Conservation (phyloP, 2,888 invertebrate genomes). For the Apodemia mormo region DNA sequence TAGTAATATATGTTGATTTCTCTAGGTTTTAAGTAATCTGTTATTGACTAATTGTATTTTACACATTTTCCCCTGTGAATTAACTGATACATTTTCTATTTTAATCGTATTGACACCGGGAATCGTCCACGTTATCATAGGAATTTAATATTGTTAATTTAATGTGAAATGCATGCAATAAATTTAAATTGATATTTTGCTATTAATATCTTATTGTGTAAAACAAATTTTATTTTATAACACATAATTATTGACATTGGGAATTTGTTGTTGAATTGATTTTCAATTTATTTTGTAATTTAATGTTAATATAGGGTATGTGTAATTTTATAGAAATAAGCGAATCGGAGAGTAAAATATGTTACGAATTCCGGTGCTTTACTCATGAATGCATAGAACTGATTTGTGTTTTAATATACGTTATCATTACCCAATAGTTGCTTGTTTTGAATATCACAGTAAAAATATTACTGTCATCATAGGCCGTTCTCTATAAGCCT, state of each 20-base stretch:
- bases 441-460: too few relatives aligned
- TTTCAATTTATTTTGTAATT: constrained; percentile 58
- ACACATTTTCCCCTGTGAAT: constrained; percentile 48
- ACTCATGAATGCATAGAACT: constrained; percentile 5
- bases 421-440: too few relatives aligned
- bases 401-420: neutral
- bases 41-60: constrained; percentile 62
- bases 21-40: constrained; percentile 70
- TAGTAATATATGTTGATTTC: constrained; percentile 81
- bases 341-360: constrained; percentile 2
- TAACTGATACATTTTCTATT: constrained; percentile 26
- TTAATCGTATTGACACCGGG: constrained; percentile 42
- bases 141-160: constrained; percentile 64
- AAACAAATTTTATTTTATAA: constrained; percentile 59
- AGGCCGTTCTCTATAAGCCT: too few relatives aligned
- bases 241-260: constrained; percentile 47
- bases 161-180: constrained; percentile 75
- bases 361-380: constrained; percentile 15
- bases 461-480: too few relatives aligned
- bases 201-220: constrained; percentile 58
- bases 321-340: constrained; percentile 32
- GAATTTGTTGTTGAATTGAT: constrained; percentile 63
- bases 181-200: constrained; percentile 74
- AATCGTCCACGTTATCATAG: constrained; percentile 69
- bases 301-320: constrained; percentile 54